These are phyloP conservation scores for Oryzias melastigma DNA, from an alignment of 2,113 vertebrate species.

Conservation along the genomic window DNA sequence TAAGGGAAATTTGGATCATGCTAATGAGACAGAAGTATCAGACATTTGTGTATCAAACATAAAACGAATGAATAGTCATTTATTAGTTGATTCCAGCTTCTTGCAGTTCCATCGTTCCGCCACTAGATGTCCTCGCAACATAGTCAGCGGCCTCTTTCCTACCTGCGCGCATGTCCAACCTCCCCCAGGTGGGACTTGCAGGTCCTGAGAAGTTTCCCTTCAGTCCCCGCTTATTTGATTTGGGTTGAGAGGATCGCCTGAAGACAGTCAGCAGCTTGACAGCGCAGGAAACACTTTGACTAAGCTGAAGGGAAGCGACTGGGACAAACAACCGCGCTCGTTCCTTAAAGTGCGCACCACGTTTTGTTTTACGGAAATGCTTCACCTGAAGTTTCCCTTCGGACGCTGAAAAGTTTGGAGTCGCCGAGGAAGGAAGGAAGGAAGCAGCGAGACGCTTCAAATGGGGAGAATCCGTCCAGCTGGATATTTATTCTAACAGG, in stretches of 20 bases:
- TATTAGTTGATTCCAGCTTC: too few species aligned
- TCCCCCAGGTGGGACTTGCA: slow-evolving; percentile 61
- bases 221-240: background rate
- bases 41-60: too few species aligned
- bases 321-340: background rate
- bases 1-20: too few species aligned
- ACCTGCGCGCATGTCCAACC: slow-evolving; percentile 48
- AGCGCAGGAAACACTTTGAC: background rate
- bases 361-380: slow-evolving; percentile 64
- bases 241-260: slow-evolving; percentile 5
- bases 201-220: slow-evolving; percentile 5
- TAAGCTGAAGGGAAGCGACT: background rate
- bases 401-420: slow-evolving; percentile 62
- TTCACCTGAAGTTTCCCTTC: slow-evolving; percentile 68
- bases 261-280: slow-evolving; percentile 5
- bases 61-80: too few species aligned
- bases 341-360: slow-evolving; percentile 23
- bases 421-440: slow-evolving; percentile 23
- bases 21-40: too few species aligned
- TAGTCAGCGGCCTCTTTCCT: slow-evolving; percentile 1
- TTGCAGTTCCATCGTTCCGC: slow-evolving; percentile 5
- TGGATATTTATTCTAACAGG: slow-evolving; percentile 46
- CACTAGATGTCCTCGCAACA: slow-evolving; percentile 52
- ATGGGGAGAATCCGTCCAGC: slow-evolving; percentile 62
- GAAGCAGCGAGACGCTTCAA: slow-evolving; percentile 38